These are phyloP conservation scores for Poeciliopsis turneri DNA, from an alignment of 2,797 vertebrate genomes.

Conservation along the genomic window DNA sequence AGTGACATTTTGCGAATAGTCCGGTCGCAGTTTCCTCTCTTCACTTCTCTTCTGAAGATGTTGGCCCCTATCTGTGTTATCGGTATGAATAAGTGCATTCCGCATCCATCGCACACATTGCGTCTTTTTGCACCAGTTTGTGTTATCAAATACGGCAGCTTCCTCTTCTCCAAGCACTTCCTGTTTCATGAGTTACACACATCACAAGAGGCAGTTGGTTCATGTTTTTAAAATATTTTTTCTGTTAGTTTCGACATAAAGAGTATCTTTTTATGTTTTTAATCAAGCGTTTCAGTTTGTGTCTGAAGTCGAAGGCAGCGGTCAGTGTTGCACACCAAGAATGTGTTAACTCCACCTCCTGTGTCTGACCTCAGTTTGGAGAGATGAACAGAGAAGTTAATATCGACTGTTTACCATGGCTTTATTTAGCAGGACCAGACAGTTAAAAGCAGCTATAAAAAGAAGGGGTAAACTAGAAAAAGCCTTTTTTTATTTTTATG, in stretches of 20 bases:
- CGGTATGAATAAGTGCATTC: neutral
- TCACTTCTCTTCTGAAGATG: constrained; percentile 7
- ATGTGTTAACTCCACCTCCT: neutral
- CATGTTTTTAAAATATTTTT: neutral
- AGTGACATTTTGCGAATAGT: neutral
- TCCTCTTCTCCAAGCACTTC: constrained; percentile 81
- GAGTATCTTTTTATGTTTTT: neutral
- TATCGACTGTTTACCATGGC: neutral
- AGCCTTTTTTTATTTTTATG: neutral
- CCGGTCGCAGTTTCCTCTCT: neutral
- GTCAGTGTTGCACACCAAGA: neutral
- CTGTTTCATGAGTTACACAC: constrained; percentile 74
- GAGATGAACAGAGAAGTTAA: neutral
- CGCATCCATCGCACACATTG: constrained; percentile 21
- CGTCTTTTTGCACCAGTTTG: constrained; percentile 55
- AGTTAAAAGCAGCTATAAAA: constrained; percentile 2
- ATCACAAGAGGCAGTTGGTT: constrained; percentile 31
- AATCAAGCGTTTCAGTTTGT: neutral
- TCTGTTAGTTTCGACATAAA: neutral
- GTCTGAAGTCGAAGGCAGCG: neutral
- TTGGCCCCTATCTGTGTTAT: constrained; percentile 12
- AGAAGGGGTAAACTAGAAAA: neutral
- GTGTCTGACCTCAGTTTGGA: neutral
- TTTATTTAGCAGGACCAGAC: constrained; percentile 1
- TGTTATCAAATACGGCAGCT: constrained; percentile 79